These are phyloP conservation scores for Sinotaia quadrata DNA, from an alignment of 2,888 invertebrate genomes.

Conservation along the genomic window DNA sequence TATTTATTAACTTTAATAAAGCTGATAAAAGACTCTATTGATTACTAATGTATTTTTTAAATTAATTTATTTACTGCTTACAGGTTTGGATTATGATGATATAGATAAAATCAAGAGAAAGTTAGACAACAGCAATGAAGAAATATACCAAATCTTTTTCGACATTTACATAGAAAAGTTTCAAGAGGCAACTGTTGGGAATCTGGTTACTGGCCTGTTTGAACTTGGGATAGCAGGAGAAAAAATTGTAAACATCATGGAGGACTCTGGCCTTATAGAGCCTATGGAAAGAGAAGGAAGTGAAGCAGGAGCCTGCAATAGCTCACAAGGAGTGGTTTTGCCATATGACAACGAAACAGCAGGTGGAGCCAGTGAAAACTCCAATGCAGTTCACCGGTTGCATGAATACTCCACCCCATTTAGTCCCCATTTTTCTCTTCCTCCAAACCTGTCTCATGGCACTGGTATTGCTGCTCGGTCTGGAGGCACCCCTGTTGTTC, in stretches of 20 bases:
- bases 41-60: too few species aligned
- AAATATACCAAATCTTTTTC: neutral
- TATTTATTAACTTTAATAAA: too few species aligned
- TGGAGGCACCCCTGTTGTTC: neutral
- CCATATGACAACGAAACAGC: neutral
- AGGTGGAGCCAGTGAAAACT: neutral
- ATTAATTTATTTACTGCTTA: too few species aligned
- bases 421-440: neutral
- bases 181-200: slow-evolving; percentile 1
- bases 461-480: neutral
- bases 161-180: neutral
- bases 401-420: neutral
- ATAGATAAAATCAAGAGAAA: too few species aligned
- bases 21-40: too few species aligned
- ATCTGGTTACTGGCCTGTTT: neutral
- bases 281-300: neutral
- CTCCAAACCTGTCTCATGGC: neutral
- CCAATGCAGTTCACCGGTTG: neutral
- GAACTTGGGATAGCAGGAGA: neutral
- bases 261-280: neutral
- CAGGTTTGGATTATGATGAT: too few species aligned
- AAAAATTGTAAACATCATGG: neutral
- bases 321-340: too few species aligned
- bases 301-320: slow-evolving; percentile 2
- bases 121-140: too few species aligned